Conservation (phyloP, 1,140 invertebrate genomes). For the Drosophila cardini region DNA sequence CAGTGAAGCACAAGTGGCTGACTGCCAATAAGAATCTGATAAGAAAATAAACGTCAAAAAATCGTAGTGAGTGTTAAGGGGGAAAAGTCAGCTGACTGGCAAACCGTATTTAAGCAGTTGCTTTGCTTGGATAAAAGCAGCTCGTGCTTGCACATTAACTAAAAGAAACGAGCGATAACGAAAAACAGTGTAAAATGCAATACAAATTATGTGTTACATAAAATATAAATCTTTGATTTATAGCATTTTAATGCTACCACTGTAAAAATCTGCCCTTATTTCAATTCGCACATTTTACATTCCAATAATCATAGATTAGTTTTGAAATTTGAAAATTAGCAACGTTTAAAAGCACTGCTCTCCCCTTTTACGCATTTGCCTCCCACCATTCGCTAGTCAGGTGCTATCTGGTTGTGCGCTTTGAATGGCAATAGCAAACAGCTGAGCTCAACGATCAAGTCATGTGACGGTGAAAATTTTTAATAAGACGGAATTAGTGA, state of each 20-base stretch:
- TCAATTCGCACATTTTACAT: neutral
- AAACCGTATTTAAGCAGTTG: slow-evolving; percentile 44
- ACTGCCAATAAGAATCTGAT: slow-evolving; percentile 60
- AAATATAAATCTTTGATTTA: slow-evolving; percentile 5
- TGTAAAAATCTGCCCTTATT: neutral
- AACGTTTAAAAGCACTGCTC: slow-evolving; percentile 23
- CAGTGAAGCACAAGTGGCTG: slow-evolving; percentile 33
- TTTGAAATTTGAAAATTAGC: slow-evolving; percentile 9
- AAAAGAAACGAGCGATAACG: slow-evolving; percentile 12
- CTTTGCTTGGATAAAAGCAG: slow-evolving; percentile 26
- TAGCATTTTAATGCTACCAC: neutral
- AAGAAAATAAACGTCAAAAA: slow-evolving; percentile 73
- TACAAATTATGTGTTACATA: slow-evolving; percentile 36
- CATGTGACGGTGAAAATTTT: slow-evolving; percentile 80
- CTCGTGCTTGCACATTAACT: slow-evolving; percentile 31
- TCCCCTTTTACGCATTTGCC: slow-evolving; percentile 33
- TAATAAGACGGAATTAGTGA: slow-evolving; percentile 42
- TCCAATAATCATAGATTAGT: neutral
- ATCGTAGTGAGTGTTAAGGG: slow-evolving; percentile 32
- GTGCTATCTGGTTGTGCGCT: slow-evolving; percentile 62
- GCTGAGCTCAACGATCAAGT: slow-evolving; percentile 68
- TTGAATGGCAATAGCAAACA: slow-evolving; percentile 73
- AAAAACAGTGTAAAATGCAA: slow-evolving; percentile 22
- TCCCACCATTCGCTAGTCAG: slow-evolving; percentile 65
- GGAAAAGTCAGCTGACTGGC: slow-evolving; percentile 73